These are phyloP conservation scores for Lasioglossum vierecki DNA, from an alignment of 2,888 invertebrate genomes.

Conservation along the genomic window DNA sequence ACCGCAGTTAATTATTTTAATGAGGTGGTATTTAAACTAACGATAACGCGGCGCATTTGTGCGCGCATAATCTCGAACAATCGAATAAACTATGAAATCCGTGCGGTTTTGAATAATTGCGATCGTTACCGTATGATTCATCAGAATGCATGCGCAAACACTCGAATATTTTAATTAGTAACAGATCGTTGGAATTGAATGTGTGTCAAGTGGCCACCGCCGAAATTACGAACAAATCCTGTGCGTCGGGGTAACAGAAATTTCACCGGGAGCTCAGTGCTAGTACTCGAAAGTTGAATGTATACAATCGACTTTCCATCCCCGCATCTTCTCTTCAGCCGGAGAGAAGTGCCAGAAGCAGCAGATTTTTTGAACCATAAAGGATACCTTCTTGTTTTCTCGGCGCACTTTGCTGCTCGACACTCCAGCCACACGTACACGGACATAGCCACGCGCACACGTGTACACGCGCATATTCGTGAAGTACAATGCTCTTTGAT, in stretches of 20 bases:
- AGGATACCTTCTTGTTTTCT: conserved; percentile 8
- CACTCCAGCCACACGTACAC: not conserved
- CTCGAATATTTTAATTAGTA: conserved; percentile 13
- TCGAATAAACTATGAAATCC: not conserved
- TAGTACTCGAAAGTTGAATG: conserved; percentile 16
- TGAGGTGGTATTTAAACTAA: not conserved
- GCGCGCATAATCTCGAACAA: not conserved
- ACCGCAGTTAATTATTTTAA: not conserved
- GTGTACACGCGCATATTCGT: not conserved
- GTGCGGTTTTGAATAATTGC: not conserved
- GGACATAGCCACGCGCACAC: not conserved
- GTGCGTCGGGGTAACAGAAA: not conserved
- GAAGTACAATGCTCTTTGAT: conserved; percentile 14
- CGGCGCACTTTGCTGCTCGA: not conserved
- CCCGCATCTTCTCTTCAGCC: not conserved
- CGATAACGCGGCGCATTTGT: not conserved
- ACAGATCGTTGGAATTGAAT: conserved; percentile 3
- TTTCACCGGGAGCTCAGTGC: not conserved
- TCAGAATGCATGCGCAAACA: not conserved
- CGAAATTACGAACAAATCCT: not conserved
- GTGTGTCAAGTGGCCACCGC: not conserved
- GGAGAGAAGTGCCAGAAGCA: not conserved
- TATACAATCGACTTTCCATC: conserved; percentile 20
- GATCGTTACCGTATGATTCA: not conserved
- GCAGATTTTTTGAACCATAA: conserved; percentile 16